phyloP scores from a whole-genome alignment of 1,140 invertebrate genomes.

The Triops cancriformis region DNA sequence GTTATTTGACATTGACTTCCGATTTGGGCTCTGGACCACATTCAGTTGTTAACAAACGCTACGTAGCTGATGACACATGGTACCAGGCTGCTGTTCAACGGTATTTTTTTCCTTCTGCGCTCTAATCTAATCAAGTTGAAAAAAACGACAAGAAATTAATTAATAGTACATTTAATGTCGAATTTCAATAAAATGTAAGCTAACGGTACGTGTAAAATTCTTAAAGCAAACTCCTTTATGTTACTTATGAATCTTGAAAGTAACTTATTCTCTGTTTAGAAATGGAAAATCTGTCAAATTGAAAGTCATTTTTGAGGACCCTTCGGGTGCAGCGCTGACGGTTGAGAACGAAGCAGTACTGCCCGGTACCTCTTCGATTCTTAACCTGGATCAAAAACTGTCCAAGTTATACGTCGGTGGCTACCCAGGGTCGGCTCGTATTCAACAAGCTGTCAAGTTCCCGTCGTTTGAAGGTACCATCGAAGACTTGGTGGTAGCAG shows the following conservation, averaged over 20 bases:
- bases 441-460: constrained; percentile 54
- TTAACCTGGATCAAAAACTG: constrained; percentile 74
- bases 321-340: constrained; percentile 48
- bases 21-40: constrained; percentile 79
- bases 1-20: constrained; percentile 73
- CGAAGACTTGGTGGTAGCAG: constrained; percentile 81
- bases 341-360: constrained; percentile 50
- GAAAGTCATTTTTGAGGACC: constrained; percentile 64
- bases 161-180: too few species aligned
- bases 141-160: not conserved
- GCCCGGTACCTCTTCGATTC: constrained; percentile 61
- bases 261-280: constrained; percentile 42
- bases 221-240: too few species aligned
- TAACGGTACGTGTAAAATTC: too few species aligned
- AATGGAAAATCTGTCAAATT: constrained; percentile 73
- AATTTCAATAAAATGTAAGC: too few species aligned
- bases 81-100: constrained; percentile 80
- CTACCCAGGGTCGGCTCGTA: constrained; percentile 47
- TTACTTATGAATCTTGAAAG: too few species aligned
- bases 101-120: constrained; percentile 39
- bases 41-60: constrained; percentile 61
- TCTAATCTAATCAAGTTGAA: not conserved
- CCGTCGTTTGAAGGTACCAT: constrained; percentile 78
- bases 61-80: constrained; percentile 76
- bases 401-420: constrained; percentile 88